Base-by-base conservation (phyloP, 1,140 invertebrate genomes). In the Harlomillsia oculata region DNA sequence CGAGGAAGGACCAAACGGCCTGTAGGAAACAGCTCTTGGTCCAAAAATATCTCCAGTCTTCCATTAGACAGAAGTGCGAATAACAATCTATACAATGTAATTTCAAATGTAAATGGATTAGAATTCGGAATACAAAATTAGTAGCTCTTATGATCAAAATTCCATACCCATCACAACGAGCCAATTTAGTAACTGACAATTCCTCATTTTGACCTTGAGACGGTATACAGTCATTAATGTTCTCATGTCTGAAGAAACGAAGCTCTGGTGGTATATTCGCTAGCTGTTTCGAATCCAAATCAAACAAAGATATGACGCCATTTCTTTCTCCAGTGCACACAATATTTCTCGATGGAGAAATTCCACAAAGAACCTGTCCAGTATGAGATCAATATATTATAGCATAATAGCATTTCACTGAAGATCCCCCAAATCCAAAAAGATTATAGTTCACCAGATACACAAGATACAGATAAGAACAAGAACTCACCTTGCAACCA, bases 21-120 rank as follows among this genome's bases (percentile, higher is more conserved):
- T 2, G 44, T 50, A 21, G 41, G 18, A 11, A 1, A 40, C 9
- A 63, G 23, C 5, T 30, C 14, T 5, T 53, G 32, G n/a, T 59
- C 54, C 5, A 59, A 23, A 1, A 62, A 11, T n/a, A 62, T 45
- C 43, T 59, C 30, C 23, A 65, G 20, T 3, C 26, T 36, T 26
- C 63, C 63, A 25, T 51, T 56, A 6, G 60, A 60, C 2, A 62
- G 26, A 8, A 65, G 54, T 29, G 55, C 21, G 44, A 65, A 65
- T 5, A 65, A 9, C n/a, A 59, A 2, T n/a, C 63, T 62, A 32
- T 21, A 55, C 37, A 53, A 28, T 25, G 28, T 29, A 32, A 34
- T 30, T 14, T 11, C 4, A 36, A 37, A 5, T 32, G 32, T n/a
- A 5, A 39, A 5, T 23, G 5, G 32, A 8, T n/a, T 20, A 32